Evolutionary conservation across 2,113 vertebrate species (phyloP), one percentile per base, ranked within the genome.

Genomic region (Zeus faber): DNA sequence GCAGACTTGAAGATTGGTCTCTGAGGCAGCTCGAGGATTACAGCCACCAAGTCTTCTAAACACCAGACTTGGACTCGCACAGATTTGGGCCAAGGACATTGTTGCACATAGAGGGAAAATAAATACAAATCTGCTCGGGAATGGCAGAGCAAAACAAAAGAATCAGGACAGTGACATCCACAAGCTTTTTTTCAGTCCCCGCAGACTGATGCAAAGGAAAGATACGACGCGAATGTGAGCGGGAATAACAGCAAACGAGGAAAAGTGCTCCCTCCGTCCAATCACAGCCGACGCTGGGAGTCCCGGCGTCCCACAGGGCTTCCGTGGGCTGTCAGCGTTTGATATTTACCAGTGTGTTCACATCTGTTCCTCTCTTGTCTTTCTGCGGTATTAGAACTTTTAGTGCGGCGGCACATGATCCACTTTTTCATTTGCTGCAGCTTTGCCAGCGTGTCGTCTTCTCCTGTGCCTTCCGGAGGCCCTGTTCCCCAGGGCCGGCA

Each of bases 11-110:
- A 74, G 60, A 64, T 57, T 18, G 67, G 67, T 66, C 74, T 77
- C 75, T 64, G 74, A 63, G 57, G 68, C 73, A 65, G 67, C 62
- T 29, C 53, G 57, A 68, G 80, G 86, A 88, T 86, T 83, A 64
- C 52, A 68, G 46, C 6, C 50, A 33, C 2, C 22, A 51, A 71
- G 50, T 49, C 25, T 65, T 53, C 54, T 33, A 70, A 58, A 68
- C 59, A 57, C 44, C 61, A 43, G 56, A 51, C 60, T 22, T 22
- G 18, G 39, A n/a, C n/a, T n/a, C n/a, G n/a, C n/a, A n/a, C n/a
- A n/a, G n/a, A n/a, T 56, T 56, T 51, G 26, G 44, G 50, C 23
- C 20, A 35, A n/a, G 20, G 18, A n/a, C 1, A n/a, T 14, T 18
- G 17, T 23, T 23, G 58, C 54, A 49, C 54, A n/a, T n/a, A n/a